Base-by-base conservation (phyloP, 2,113 vertebrate species). In the Sylvilagus bachmani region DNA sequence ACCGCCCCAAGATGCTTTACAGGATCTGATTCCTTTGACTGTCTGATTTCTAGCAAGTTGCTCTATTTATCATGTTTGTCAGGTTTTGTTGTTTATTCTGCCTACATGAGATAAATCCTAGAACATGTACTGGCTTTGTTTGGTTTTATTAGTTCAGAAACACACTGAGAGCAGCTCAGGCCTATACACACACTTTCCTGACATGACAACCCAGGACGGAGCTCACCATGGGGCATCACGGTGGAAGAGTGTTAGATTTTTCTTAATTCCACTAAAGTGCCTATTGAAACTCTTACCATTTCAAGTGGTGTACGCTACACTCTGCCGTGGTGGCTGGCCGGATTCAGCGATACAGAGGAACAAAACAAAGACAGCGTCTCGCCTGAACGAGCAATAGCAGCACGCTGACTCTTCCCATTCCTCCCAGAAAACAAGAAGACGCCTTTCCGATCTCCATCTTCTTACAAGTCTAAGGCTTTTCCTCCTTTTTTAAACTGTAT, bases 261-360 rank as follows among this genome's bases (percentile, higher is more conserved):
- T 98, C 97, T 98, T 98, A 98, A 98, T 98, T 98, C 98, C 98
- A 98, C 98, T 98, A 97, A 98, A 98, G 98, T 98, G 98, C 98
- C 98, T 99, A 98, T 98, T 98, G 98, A 99, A 98, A 98, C 98
- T 98, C 98, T 98, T 98, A 93, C 97, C 95, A 97, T 98, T 98
- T 97, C 93, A 93, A 98, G 92, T 92, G 95, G 97, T 98, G 97
- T 97, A 83, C 70, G 53, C 51, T 84, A 21, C 95, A 97, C 93
- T 98, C 97, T 96, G 96, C 98, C 98, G 97, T 97, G 98, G 98
- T 95, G 96, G 93, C 95, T 96, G 86, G 82, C 91, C 95, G 96
- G 96, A 97, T 90, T 78, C 94, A 93, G 86, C 88, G n/a, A 74
- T 53, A 95, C 91, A 96, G 80, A 91, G 58, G 93, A 95, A 93